Evolutionary conservation across 2,888 invertebrate genomes (phyloP).

Genomic region (Griposia aprilina): DNA sequence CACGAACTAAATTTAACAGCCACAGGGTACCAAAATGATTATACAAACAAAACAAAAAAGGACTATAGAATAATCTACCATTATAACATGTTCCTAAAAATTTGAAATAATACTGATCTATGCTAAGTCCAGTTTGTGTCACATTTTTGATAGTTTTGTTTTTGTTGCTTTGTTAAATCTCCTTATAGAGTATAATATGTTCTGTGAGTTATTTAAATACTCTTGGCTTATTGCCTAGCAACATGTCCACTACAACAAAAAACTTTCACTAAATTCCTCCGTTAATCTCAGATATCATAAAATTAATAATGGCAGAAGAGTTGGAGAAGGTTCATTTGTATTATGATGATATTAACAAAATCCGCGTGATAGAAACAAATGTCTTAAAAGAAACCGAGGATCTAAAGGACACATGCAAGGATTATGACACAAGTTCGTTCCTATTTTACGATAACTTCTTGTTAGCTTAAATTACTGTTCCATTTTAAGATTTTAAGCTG

Average conservation of each 20-base stretch:
- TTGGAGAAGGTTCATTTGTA: conserved; percentile 94
- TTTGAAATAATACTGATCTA: too few species aligned
- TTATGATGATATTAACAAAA: conserved; percentile 96
- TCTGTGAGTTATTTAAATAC: too few species aligned
- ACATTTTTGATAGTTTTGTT: background rate
- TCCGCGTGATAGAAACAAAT: conserved; percentile 92
- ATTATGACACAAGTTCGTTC: conserved; percentile 95
- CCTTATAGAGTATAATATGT: too few species aligned
- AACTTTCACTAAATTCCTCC: conserved; percentile 16
- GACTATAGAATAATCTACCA: background rate
- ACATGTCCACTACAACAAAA: conserved; percentile 6
- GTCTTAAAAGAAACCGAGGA: conserved; percentile 95
- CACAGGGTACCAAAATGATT: background rate
- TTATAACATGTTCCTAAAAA: background rate
- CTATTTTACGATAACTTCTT: background rate
- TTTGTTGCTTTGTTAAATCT: background rate
- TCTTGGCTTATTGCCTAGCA: conserved; percentile 35
- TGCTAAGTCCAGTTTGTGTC: background rate
- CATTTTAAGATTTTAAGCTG: background rate
- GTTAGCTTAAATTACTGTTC: fast-evolving
- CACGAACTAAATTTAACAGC: background rate
- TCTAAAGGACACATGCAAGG: conserved; percentile 96
- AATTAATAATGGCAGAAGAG: conserved; percentile 92
- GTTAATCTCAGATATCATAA: conserved; percentile 16
- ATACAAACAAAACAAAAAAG: background rate